Percentiles rank a stretch among this genome's conserved stretches.
These are phyloP conservation scores for Coptodon bakossiorum DNA, from an alignment of 2,113 vertebrate species.

Conservation along the genomic window DNA sequence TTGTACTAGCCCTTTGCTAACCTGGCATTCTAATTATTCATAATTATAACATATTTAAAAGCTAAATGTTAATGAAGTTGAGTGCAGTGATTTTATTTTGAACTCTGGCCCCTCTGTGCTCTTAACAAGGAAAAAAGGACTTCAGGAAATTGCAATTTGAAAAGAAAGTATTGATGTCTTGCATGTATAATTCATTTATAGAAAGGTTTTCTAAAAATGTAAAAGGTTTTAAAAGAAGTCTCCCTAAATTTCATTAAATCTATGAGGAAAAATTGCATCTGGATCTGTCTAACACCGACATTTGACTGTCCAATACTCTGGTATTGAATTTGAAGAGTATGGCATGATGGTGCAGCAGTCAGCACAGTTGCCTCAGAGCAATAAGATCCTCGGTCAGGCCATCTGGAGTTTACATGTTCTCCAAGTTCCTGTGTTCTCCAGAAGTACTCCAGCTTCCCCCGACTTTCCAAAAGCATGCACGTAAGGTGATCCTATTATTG, in stretches of 20 bases:
- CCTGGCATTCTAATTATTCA: not conserved
- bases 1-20: not conserved
- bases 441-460: not conserved
- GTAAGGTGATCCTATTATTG: not conserved
- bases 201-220: conserved; percentile 10
- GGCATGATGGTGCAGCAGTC: not conserved
- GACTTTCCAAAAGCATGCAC: not conserved
- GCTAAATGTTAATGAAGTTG: conserved; percentile 27
- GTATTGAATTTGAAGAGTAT: not conserved
- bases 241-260: not conserved
- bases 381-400: rapidly evolving
- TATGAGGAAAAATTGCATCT: not conserved
- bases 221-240: conserved; percentile 25
- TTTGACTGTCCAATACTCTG: not conserved
- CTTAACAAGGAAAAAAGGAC: conserved; percentile 26
- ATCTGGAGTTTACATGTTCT: not conserved
- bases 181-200: conserved; percentile 62
- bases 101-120: conserved; percentile 29
- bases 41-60: not conserved
- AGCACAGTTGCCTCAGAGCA: not conserved
- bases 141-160: conserved; percentile 56
- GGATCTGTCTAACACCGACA: not conserved
- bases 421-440: not conserved
- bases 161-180: conserved; percentile 50
- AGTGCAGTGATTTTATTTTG: conserved; percentile 47